phyloP scores from a whole-genome alignment of 2,888 invertebrate genomes.

The Oligia fasciuncula region DNA sequence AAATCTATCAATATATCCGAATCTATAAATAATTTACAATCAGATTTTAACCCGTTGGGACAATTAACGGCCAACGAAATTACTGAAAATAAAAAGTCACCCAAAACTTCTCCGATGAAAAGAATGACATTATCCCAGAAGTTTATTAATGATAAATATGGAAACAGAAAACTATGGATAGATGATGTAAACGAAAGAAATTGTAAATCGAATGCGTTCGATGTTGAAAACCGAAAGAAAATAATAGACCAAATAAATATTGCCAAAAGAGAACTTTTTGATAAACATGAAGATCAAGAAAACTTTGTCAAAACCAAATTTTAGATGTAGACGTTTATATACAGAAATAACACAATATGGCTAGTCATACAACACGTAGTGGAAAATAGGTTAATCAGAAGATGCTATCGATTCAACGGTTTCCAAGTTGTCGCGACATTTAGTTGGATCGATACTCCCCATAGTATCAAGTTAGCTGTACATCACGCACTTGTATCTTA shows the following conservation, averaged over 20 bases:
- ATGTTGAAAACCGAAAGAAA: slow-evolving; percentile 83
- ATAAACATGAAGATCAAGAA: slow-evolving; percentile 79
- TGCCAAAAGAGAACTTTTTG: slow-evolving; percentile 80
- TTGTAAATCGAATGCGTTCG: slow-evolving; percentile 77
- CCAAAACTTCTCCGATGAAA: slow-evolving; percentile 81
- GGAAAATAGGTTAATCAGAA: slow-evolving; percentile 77
- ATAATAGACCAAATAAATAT: slow-evolving; percentile 82
- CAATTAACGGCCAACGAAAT: slow-evolving; percentile 83
- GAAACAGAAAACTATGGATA: slow-evolving; percentile 86
- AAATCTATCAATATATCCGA: slow-evolving; percentile 78
- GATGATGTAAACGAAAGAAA: slow-evolving; percentile 82
- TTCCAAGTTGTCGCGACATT: slow-evolving; percentile 71
- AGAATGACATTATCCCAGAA: slow-evolving; percentile 87
- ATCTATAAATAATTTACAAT: slow-evolving; percentile 82
- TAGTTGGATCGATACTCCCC: slow-evolving; percentile 80
- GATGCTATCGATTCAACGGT: slow-evolving; percentile 81
- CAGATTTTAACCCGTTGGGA: slow-evolving; percentile 88
- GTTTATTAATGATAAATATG: slow-evolving; percentile 89
- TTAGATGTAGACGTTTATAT: slow-evolving; percentile 61
- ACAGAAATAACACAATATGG: slow-evolving; percentile 65
- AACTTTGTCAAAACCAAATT: slow-evolving; percentile 75
- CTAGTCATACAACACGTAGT: slow-evolving; percentile 80
- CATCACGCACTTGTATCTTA: slow-evolving; percentile 60
- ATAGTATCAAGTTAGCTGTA: slow-evolving; percentile 58
- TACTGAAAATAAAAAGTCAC: slow-evolving; percentile 81